A percentile compares a stretch with the other conserved stretches of the same genome.
phyloP scores from a whole-genome alignment of 2,888 invertebrate species.

The Lepidochitona cinerea region DNA sequence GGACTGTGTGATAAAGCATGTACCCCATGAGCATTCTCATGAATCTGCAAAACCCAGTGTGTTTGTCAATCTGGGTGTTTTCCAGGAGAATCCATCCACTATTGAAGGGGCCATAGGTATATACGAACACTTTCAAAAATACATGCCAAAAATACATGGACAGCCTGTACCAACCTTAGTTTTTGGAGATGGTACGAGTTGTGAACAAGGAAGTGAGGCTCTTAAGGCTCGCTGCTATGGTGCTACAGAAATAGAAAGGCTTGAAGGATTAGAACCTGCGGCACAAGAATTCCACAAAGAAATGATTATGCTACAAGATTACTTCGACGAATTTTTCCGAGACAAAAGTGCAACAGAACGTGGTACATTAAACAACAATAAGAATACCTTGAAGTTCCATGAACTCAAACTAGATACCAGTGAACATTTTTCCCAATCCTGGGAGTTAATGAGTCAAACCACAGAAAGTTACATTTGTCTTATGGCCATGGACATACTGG shows the following conservation, averaged over 20 bases:
- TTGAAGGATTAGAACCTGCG: too few species aligned
- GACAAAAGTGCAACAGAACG: conserved; percentile 9
- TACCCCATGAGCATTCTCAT: conserved; percentile 18
- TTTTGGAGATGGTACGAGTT: neutral
- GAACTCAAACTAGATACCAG: neutral
- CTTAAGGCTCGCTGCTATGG: neutral
- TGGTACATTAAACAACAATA: neutral
- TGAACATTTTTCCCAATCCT: neutral
- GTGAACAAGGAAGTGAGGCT: neutral
- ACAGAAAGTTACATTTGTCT: neutral
- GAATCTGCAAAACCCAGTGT: conserved; percentile 15
- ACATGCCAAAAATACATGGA: neutral
- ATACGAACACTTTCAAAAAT: neutral
- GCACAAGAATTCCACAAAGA: conserved; percentile 34
- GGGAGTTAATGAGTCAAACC: neutral
- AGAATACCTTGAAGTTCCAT: neutral
- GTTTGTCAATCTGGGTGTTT: conserved; percentile 24
- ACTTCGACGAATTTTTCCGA: conserved; percentile 26
- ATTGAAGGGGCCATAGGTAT: conserved; percentile 8
- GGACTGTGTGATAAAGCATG: conserved; percentile 11
- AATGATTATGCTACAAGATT: conserved; percentile 30
- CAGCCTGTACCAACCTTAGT: neutral
- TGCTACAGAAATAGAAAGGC: too few species aligned
- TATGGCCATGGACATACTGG: neutral
- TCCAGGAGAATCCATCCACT: conserved; percentile 23